These are phyloP conservation scores for Melanotaenia pygmaea DNA, from an alignment of 2,797 vertebrate species.

Conservation along the genomic window DNA sequence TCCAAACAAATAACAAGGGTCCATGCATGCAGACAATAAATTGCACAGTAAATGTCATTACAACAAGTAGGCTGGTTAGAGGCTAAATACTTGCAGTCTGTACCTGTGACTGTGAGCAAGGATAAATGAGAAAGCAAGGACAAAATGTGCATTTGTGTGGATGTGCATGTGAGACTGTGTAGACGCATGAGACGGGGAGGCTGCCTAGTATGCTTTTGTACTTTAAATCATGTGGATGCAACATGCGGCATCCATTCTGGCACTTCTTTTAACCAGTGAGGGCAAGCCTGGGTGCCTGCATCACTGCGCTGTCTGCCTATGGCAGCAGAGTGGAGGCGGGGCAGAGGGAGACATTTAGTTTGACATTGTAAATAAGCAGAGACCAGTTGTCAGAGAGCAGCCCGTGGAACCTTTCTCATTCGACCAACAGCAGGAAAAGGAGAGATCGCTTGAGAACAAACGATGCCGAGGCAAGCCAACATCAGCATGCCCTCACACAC, in stretches of 20 bases:
- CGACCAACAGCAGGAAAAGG: constrained; percentile 65
- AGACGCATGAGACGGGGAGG: constrained; percentile 75
- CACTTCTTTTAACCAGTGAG: constrained; percentile 72
- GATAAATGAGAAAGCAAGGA: constrained; percentile 76
- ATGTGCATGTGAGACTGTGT: constrained; percentile 65
- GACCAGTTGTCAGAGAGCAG: constrained; percentile 86
- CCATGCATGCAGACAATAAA: constrained; percentile 11
- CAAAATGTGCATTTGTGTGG: constrained; percentile 65
- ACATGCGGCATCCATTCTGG: constrained; percentile 82
- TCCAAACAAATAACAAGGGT: constrained; percentile 28
- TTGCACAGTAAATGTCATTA: constrained; percentile 41
- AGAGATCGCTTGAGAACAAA: constrained; percentile 63
- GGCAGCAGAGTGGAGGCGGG: constrained; percentile 72
- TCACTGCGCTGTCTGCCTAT: constrained; percentile 75
- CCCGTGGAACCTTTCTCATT: constrained; percentile 78
- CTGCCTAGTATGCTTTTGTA: constrained; percentile 82
- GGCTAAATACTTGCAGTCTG: constrained; percentile 44
- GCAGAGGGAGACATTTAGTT: constrained; percentile 84
- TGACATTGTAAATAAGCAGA: constrained; percentile 91
- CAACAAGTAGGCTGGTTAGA: constrained; percentile 40
- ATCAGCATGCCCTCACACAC: constrained; percentile 41
- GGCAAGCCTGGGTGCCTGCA: constrained; percentile 58
- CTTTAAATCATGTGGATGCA: constrained; percentile 88
- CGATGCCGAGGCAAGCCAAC: constrained; percentile 71
- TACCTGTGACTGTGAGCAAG: constrained; percentile 66